Evolutionary conservation across 2,888 invertebrate species (phyloP).

Genomic region (Synergus gifuensis): DNA sequence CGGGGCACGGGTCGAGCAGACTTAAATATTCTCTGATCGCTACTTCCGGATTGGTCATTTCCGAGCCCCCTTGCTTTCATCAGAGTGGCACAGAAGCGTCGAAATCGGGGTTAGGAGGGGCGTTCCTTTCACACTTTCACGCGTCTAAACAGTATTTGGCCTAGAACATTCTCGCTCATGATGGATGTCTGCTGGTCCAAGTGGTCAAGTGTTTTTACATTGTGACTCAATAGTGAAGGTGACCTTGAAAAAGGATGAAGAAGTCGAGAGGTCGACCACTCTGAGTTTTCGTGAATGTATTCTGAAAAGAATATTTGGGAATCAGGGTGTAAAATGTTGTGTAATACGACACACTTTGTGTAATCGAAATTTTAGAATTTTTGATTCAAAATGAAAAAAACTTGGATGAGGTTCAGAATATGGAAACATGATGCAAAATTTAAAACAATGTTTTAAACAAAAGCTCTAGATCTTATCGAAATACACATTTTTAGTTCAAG

Average conservation of each 20-base stretch:
- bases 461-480: no score
- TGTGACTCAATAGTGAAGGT: not conserved
- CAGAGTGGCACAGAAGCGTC: not conserved
- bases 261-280: not conserved
- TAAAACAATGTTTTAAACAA: no score
- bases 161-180: slow-evolving; percentile 44
- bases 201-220: not conserved
- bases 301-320: no score
- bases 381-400: no score
- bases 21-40: slow-evolving; percentile 69
- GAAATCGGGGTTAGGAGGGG: not conserved
- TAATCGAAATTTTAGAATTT: no score
- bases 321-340: no score
- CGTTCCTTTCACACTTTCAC: slow-evolving; percentile 38
- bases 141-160: slow-evolving; percentile 35
- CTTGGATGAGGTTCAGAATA: no score
- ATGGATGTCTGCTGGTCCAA: not conserved
- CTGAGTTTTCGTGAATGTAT: no score
- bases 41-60: slow-evolving; percentile 55
- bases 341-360: no score
- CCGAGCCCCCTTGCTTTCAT: slow-evolving; percentile 4
- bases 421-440: no score
- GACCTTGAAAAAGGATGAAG: not conserved
- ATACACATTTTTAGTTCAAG: no score
- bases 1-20: slow-evolving; percentile 56